Evolutionary conservation across 2,888 invertebrate species (phyloP).

Genomic region (Pterostichus madidus): DNA sequence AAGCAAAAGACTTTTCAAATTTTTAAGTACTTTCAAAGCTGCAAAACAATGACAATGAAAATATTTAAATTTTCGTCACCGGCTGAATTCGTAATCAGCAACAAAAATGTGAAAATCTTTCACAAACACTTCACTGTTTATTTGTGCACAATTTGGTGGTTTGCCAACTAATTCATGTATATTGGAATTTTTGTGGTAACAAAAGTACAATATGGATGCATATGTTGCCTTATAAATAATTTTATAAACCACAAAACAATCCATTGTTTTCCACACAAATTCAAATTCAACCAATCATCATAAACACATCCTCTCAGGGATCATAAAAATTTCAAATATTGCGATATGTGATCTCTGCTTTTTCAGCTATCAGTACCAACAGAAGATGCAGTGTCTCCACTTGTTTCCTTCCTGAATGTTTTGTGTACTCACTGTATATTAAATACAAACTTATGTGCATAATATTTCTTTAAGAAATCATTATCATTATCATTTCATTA

Average conservation of each 20-base stretch:
- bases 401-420: constrained; percentile 64
- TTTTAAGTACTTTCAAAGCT: neutral
- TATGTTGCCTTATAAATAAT: constrained; percentile 62
- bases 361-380: constrained; percentile 52
- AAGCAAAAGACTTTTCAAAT: neutral
- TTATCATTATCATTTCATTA: constrained; percentile 17
- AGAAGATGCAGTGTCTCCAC: constrained; percentile 49
- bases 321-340: constrained; percentile 61
- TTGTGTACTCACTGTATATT: constrained; percentile 58
- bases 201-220: constrained; percentile 57
- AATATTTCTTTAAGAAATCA: constrained; percentile 63
- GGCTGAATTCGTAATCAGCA: constrained; percentile 21
- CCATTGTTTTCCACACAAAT: constrained; percentile 34
- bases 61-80: too few species aligned
- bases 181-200: constrained; percentile 56
- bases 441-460: constrained; percentile 60
- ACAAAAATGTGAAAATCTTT: constrained; percentile 28
- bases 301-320: constrained; percentile 53
- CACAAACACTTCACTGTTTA: constrained; percentile 63
- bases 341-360: constrained; percentile 62
- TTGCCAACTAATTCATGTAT: constrained; percentile 63
- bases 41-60: neutral
- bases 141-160: constrained; percentile 64
- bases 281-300: constrained; percentile 25
- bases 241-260: constrained; percentile 58